Conservation (phyloP, 1,140 invertebrate genomes). For the Colletes latitarsis region DNA sequence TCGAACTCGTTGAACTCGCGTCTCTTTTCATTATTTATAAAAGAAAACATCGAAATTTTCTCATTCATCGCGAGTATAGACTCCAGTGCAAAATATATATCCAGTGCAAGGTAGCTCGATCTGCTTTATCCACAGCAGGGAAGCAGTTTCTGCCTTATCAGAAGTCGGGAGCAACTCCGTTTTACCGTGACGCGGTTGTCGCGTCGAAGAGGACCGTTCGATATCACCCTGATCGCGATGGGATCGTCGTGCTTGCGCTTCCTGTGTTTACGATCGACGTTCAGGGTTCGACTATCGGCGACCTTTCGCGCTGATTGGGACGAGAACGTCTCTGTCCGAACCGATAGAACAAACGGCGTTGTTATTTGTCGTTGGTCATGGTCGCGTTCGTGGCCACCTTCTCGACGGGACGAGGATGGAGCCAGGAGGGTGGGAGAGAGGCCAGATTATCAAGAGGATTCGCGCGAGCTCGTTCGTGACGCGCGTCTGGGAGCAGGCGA, state of each 20-base stretch:
- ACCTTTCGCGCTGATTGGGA: neutral
- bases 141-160: constrained; percentile 10
- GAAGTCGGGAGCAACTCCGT: neutral
- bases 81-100: too few relatives aligned
- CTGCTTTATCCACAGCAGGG: constrained; percentile 14
- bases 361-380: constrained; percentile 40
- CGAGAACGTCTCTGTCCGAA: neutral
- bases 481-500: constrained; percentile 73
- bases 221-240: neutral
- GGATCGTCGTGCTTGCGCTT: too few relatives aligned
- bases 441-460: constrained; percentile 35
- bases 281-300: neutral
- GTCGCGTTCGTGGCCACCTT: constrained; percentile 34
- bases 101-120: neutral
- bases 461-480: constrained; percentile 54
- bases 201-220: neutral
- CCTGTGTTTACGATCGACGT: neutral
- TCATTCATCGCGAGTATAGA: neutral
- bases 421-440: neutral
- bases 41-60: neutral
- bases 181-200: neutral
- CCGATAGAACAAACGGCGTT: neutral
- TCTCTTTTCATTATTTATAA: neutral
- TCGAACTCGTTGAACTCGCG: too few relatives aligned
- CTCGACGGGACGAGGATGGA: constrained; percentile 1